These are phyloP conservation scores for Leptodactylus fuscus DNA, from an alignment of 2,113 vertebrate genomes.

Conservation along the genomic window DNA sequence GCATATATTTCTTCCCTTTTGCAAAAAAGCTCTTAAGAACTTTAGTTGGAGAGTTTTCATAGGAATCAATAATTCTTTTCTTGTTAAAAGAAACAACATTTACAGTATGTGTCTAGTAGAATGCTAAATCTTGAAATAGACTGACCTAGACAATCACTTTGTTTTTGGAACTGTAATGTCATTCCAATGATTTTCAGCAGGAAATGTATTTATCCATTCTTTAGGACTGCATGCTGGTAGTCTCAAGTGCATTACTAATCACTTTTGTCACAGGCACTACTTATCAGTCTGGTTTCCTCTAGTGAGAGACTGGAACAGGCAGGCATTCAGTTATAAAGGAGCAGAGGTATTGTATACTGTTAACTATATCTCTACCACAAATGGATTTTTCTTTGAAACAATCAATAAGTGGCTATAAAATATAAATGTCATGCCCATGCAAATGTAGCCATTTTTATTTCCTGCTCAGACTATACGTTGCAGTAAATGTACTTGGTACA, in stretches of 20 bases:
- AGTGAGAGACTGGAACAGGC: constrained; percentile 14
- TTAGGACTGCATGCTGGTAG: constrained; percentile 13
- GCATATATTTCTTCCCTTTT: neutral
- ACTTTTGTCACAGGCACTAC: constrained; percentile 50
- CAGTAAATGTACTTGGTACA: neutral
- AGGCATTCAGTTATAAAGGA: neutral
- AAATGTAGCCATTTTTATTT: neutral
- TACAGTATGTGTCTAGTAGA: constrained; percentile 31
- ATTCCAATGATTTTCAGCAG: constrained; percentile 56
- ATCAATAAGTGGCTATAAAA: neutral
- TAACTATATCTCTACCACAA: neutral
- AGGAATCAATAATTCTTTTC: constrained; percentile 37
- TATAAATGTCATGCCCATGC: neutral
- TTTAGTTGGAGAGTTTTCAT: constrained; percentile 27
- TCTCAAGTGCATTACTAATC: constrained; percentile 49
- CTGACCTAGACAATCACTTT: constrained; percentile 51
- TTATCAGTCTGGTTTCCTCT: constrained; percentile 49
- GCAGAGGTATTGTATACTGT: neutral
- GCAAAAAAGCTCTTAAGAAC: constrained; percentile 21
- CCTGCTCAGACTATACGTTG: neutral
- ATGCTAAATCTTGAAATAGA: constrained; percentile 37
- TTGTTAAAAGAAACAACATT: constrained; percentile 45
- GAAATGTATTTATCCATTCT: constrained; percentile 45
- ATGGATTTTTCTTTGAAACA: neutral
- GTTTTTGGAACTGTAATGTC: constrained; percentile 51